Evolutionary conservation across 2,113 vertebrate genomes (phyloP), one percentile per base, ranked within the genome.

Genomic region (Falco punctatus): DNA sequence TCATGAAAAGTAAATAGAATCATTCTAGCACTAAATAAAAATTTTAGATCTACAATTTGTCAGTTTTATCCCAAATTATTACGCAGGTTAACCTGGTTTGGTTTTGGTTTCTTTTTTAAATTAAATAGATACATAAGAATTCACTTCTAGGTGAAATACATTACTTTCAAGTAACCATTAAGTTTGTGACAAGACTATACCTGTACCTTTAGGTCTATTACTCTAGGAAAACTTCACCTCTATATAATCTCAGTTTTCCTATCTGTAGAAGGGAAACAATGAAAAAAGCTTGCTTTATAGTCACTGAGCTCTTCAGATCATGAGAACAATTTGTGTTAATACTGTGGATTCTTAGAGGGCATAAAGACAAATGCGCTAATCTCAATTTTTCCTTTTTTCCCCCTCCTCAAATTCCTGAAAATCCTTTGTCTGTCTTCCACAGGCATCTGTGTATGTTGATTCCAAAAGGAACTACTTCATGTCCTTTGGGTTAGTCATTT

Each of bases 401-500:
- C 5, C 4, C 4, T 59, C n/a, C 49, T 90, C 59, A 86, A 59
- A 89, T 59, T 69, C 27, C 27, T 87, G 30, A 26, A 83, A 73
- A 10, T 74, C 65, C 20, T 79, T 87, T 75, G 33, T 89, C 65
- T 84, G 5, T 74, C 33, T 91, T 70, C 30, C 91, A 81, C 15
- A 73, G 51, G 70, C 57, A 62, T 54, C 27, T 71, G 19, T 35
- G 35, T 71, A 85, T 49, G 20, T 61, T 70, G 58, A 82, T 22
- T 88, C 46, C 73, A 69, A 89, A 86, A 87, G 61, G 24, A 92
- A 7, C 20, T 84, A 64, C 30, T 91, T 94, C n/a, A 32, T 52
- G 55, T 57, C 61, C 30, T 92, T 90, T 87, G 27, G 11, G 40
- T 71, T 81, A 92, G 61, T 94, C 0, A 89, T 91, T 96, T 96